Percentiles rank a stretch among this genome's conserved stretches.
phyloP scores from a whole-genome alignment of 1,140 invertebrate genomes.

The Mya arenaria region DNA sequence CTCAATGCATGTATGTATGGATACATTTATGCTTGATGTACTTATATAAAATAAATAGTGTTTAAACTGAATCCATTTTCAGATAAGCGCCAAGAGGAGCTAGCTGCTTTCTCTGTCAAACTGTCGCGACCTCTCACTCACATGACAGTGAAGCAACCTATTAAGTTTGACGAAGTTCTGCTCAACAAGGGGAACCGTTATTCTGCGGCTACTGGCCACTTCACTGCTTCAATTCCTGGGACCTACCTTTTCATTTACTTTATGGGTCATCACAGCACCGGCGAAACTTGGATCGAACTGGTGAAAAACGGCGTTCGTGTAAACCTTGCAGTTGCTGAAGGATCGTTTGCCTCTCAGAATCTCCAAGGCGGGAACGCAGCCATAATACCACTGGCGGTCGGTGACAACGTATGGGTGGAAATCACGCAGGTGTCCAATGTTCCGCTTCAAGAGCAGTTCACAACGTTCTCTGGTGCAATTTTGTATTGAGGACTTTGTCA shows the following conservation, averaged over 20 bases:
- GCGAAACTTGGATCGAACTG: slow-evolving; percentile 20
- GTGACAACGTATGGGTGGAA: slow-evolving; percentile 10
- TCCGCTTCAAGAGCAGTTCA: background rate
- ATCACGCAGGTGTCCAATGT: background rate
- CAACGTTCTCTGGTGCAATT: slow-evolving; percentile 16
- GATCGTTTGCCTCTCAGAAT: background rate
- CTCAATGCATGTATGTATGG: too few species aligned
- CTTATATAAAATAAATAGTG: too few species aligned
- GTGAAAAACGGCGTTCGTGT: background rate
- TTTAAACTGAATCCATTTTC: too few species aligned
- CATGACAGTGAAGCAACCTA: background rate
- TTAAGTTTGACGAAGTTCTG: slow-evolving; percentile 19
- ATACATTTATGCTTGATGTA: too few species aligned
- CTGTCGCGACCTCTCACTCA: background rate
- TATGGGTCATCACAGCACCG: slow-evolving; percentile 13
- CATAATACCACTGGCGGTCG: background rate
- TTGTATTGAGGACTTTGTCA: background rate
- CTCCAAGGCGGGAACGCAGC: slow-evolving; percentile 20
- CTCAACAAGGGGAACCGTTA: slow-evolving; percentile 27
- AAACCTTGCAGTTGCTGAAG: slow-evolving; percentile 2
- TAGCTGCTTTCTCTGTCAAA: slow-evolving; percentile 3
- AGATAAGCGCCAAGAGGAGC: slow-evolving; percentile 1
- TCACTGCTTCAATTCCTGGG: slow-evolving; percentile 2
- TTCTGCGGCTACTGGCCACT: background rate
- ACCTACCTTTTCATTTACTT: slow-evolving; percentile 22